Evolutionary conservation across 2,113 vertebrate genomes (phyloP).

Genomic region (Nanger granti): DNA sequence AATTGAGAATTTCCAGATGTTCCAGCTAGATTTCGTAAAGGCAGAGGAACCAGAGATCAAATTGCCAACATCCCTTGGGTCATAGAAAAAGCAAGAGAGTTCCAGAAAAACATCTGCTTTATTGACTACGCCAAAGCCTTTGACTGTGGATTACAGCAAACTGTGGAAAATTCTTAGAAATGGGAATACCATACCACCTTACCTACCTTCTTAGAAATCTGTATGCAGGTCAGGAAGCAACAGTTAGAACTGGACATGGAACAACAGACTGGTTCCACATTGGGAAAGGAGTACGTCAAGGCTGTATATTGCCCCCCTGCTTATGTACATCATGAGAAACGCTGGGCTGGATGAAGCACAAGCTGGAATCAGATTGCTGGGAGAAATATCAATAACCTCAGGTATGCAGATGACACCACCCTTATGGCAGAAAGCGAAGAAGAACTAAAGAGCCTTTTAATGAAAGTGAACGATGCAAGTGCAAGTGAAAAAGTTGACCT

Average conservation of each 20-base stretch:
- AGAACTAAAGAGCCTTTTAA: background rate
- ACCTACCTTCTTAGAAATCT: background rate
- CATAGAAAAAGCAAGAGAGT: background rate
- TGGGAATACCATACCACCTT: background rate
- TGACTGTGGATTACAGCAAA: background rate
- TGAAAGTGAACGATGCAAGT: background rate
- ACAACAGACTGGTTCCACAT: background rate
- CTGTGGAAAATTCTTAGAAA: background rate
- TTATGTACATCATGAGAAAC: background rate
- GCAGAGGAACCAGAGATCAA: background rate
- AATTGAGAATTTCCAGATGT: background rate
- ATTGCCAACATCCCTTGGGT: background rate
- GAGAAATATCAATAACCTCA: background rate
- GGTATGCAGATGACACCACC: background rate
- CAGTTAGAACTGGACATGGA: background rate
- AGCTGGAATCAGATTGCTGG: background rate
- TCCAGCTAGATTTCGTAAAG: background rate
- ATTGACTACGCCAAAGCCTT: background rate
- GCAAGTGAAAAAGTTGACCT: background rate
- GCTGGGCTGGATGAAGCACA: background rate
- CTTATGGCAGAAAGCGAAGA: background rate
- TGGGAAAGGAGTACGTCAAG: background rate
- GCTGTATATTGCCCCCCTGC: background rate
- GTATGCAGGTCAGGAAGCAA: background rate
- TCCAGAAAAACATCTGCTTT: background rate